These are phyloP conservation scores for Garra rufa DNA, from an alignment of 2,113 vertebrate species.

Conservation along the genomic window DNA sequence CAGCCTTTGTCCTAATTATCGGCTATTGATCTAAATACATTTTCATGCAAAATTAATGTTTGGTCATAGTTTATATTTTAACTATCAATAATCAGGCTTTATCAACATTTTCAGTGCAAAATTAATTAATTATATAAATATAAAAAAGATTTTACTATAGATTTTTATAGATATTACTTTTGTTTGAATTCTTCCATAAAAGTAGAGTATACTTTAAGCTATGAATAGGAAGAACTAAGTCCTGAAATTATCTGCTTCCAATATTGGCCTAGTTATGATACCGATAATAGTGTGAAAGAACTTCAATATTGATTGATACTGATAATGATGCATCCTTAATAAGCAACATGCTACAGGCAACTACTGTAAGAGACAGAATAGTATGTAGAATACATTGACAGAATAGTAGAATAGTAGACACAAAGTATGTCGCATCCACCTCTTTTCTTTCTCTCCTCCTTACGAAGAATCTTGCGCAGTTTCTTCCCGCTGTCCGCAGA, in stretches of 20 bases:
- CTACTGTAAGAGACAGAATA: neutral
- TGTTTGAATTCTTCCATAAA: neutral
- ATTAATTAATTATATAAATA: no score
- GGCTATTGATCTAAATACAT: no score
- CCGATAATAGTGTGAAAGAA: neutral
- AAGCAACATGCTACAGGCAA: neutral
- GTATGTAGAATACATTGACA: no score
- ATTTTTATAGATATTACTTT: no score
- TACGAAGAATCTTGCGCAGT: conserved; percentile 32
- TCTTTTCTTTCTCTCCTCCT: neutral
- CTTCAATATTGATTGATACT: neutral
- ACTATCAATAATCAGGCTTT: no score
- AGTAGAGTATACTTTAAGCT: neutral
- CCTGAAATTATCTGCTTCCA: neutral
- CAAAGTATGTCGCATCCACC: neutral
- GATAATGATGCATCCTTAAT: neutral
- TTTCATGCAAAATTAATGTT: no score
- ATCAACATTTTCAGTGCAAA: no score
- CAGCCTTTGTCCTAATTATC: no score
- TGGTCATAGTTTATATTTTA: no score
- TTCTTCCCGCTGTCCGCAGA: conserved; percentile 33
- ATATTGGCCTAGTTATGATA: neutral
- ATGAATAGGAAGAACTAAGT: neutral
- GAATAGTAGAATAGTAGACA: no score
- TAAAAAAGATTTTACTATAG: no score